These are phyloP conservation scores for Bombus huntii DNA, from an alignment of 1,140 invertebrate species.

Conservation along the genomic window DNA sequence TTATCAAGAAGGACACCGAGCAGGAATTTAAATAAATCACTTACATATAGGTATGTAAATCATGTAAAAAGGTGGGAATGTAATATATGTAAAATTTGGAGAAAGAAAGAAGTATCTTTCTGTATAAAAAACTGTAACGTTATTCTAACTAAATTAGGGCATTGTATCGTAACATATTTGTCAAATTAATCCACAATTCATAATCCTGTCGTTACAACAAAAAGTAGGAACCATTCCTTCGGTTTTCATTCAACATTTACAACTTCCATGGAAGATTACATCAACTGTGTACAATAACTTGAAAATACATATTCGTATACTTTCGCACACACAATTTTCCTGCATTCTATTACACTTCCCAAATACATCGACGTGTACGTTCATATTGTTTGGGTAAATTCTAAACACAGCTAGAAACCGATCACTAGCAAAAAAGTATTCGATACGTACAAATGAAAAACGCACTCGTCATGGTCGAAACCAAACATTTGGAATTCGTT, in stretches of 20 bases:
- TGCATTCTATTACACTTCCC: not conserved
- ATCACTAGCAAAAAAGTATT: not conserved
- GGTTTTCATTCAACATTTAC: too few relatives aligned
- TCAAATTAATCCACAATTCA: too few relatives aligned
- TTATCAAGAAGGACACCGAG: too few relatives aligned
- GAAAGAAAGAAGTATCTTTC: not conserved
- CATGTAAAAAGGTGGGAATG: too few relatives aligned
- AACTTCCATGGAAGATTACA: too few relatives aligned
- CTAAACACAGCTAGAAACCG: not conserved
- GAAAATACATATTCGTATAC: not conserved
- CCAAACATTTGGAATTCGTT: conserved; percentile 16
- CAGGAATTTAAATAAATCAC: not conserved
- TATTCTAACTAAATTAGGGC: not conserved
- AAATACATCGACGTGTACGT: not conserved
- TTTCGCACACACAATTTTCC: not conserved
- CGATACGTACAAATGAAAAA: conserved; percentile 35
- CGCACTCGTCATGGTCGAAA: conserved; percentile 7
- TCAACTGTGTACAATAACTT: too few relatives aligned
- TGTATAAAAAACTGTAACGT: not conserved
- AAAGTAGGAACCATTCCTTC: too few relatives aligned
- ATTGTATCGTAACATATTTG: not conserved
- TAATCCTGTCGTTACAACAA: too few relatives aligned
- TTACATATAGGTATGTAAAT: not conserved
- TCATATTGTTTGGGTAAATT: not conserved
- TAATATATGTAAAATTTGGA: not conserved